Percentiles rank a stretch among this genome's conserved stretches.
phyloP scores from a whole-genome alignment of 1,140 invertebrate genomes.

The Aphaenogaster rudis region DNA sequence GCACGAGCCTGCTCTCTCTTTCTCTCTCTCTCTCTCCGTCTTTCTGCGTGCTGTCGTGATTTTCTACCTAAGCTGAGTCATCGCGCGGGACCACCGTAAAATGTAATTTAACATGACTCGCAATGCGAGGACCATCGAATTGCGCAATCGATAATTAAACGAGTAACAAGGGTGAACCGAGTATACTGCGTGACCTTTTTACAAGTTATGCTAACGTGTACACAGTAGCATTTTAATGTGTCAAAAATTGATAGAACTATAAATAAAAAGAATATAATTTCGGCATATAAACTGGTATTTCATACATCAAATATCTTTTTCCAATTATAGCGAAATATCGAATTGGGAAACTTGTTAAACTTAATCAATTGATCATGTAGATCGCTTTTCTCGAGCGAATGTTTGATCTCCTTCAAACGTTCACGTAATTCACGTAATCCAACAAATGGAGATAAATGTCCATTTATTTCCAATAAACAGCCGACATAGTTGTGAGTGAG shows the following conservation, averaged over 20 bases:
- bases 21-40: not conserved
- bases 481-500: not conserved
- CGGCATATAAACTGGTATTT: not conserved
- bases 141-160: slow-evolving; percentile 51
- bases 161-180: not conserved
- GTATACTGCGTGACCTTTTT: not conserved
- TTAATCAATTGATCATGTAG: not conserved
- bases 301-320: not conserved
- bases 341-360: not conserved
- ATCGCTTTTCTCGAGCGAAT: not conserved
- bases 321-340: not conserved
- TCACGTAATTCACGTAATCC: not conserved
- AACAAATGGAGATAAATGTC: slow-evolving; percentile 8
- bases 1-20: not conserved
- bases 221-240: not conserved
- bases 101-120: slow-evolving; percentile 29
- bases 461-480: slow-evolving; percentile 22
- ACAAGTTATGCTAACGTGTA: not conserved
- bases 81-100: slow-evolving; percentile 16
- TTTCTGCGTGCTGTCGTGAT: slow-evolving; percentile 40
- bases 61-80: slow-evolving; percentile 50
- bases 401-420: slow-evolving; percentile 1
- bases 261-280: not conserved
- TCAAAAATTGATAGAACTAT: not conserved
- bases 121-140: slow-evolving; percentile 6